A percentile compares a stretch with the other conserved stretches of the same genome.
Evolutionary conservation across 2,888 invertebrate genomes (phyloP).

Genomic region (Apoderus coryli): DNA sequence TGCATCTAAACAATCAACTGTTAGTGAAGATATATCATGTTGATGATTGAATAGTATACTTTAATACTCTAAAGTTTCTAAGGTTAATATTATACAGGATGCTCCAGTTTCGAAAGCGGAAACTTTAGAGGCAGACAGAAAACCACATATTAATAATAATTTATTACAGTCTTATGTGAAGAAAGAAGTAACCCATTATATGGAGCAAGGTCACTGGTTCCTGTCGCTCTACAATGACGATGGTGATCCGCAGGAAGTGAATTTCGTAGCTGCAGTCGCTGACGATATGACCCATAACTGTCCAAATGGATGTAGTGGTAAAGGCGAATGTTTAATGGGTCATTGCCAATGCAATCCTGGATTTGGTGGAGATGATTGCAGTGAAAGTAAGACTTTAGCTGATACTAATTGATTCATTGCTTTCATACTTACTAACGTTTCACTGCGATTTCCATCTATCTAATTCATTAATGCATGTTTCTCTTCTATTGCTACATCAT

Average conservation of each 20-base stretch:
- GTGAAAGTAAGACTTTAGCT: constrained; percentile 76
- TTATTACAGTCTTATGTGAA: constrained; percentile 80
- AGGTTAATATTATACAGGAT: no score
- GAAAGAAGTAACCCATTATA: constrained; percentile 85
- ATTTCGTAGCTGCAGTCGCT: constrained; percentile 69
- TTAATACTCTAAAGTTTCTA: no score
- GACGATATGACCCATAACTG: constrained; percentile 92
- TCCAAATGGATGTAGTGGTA: constrained; percentile 90
- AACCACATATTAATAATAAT: no score
- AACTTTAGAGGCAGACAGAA: no score
- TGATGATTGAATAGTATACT: no score
- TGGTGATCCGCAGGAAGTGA: constrained; percentile 76
- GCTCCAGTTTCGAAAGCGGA: no score
- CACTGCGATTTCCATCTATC: no score
- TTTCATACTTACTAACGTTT: no score
- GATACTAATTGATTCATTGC: constrained; percentile 8
- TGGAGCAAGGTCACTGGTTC: constrained; percentile 96
- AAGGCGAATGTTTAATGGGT: constrained; percentile 90
- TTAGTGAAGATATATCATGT: no score
- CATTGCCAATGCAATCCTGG: constrained; percentile 95
- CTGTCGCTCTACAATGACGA: constrained; percentile 92
- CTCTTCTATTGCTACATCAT: no score
- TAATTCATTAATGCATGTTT: constrained; percentile 5
- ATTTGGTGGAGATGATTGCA: constrained; percentile 92
- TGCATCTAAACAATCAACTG: no score